Evolutionary conservation across 2,888 invertebrate species (phyloP), one percentile per base, ranked within the genome.

Genomic region (Kuschelorhynchus macadamiae): DNA sequence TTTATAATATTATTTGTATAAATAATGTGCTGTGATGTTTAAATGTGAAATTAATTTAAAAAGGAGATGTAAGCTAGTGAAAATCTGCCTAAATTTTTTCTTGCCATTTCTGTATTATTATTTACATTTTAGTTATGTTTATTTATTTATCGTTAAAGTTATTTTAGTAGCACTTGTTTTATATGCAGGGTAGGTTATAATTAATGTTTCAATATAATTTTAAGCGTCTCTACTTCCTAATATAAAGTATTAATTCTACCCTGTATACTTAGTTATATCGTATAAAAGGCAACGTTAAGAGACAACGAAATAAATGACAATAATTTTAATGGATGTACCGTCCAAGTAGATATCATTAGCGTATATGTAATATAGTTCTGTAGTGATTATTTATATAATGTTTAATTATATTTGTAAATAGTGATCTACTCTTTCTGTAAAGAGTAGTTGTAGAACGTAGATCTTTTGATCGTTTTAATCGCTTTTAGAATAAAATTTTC

Each of bases 21-120:
- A 80, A 77, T 76, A 79, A 79, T 77, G 83, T 83, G 84, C 84
- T 84, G 84, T 84, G 84, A 84, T 84, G 82, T 80, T 77, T 78
- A 75, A 77, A 74, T 80, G 78, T 79, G 78, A 80, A 80, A 78
- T 78, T 75, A 73, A 75, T 76, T 75, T 77, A 80, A 78, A 46
- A 77, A 71, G 71, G 74, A 71, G 71, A 72, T 71, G 62, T 71
- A 74, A 74, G 71, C 74, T 72, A 69, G 63, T 69, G 57, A 72
- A 76, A 78, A 76, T 77, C 80, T 81, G 81, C 82, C 82, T 81
- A 81, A 81, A 82, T 79, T 80, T 80, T 82, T 80, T 83, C 84
- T 84, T 83, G 84, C 84, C 84, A 84, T 84, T 82, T 81, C 82
- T 83, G 82, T 83, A 82, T 81, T 83, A 81, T 81, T 74, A 66